Evolutionary conservation across 2,113 vertebrate genomes (phyloP).

Genomic region (Orthonyx spaldingii): DNA sequence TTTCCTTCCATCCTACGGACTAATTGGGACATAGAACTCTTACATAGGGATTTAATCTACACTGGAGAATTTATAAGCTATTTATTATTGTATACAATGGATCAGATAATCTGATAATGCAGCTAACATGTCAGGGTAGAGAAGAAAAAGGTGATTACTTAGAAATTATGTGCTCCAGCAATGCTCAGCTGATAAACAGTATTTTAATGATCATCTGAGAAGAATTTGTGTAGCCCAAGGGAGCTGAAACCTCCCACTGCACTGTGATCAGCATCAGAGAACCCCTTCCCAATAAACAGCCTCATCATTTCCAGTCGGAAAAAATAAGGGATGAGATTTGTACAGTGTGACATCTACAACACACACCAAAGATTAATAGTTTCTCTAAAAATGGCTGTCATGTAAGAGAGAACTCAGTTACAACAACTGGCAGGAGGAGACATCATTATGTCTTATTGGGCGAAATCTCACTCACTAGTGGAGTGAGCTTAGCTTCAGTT

Average conservation of each 20-base stretch:
- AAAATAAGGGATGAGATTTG: not conserved
- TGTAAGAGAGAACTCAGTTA: not conserved
- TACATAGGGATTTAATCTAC: not conserved
- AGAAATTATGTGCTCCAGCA: not conserved
- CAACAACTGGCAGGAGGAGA: not conserved
- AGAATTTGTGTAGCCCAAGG: not conserved
- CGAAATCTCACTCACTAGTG: not conserved
- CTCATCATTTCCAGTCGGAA: not conserved
- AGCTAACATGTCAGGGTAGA: not conserved
- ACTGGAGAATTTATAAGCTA: not conserved
- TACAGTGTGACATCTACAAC: not conserved
- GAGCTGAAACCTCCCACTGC: not conserved
- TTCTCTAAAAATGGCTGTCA: not conserved
- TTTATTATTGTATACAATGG: not conserved
- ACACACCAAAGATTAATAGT: not conserved
- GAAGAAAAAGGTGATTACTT: not conserved
- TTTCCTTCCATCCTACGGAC: not conserved
- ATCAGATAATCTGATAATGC: not conserved
- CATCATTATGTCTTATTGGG: not conserved
- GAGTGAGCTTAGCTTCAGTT: not conserved
- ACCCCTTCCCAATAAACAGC: not conserved
- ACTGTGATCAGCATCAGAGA: not conserved
- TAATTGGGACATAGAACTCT: not conserved
- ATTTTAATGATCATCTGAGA: not conserved
- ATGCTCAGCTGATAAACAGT: not conserved